Evolutionary conservation across 2,797 vertebrate species (phyloP).

Genomic region (Amphiprion clarkii): DNA sequence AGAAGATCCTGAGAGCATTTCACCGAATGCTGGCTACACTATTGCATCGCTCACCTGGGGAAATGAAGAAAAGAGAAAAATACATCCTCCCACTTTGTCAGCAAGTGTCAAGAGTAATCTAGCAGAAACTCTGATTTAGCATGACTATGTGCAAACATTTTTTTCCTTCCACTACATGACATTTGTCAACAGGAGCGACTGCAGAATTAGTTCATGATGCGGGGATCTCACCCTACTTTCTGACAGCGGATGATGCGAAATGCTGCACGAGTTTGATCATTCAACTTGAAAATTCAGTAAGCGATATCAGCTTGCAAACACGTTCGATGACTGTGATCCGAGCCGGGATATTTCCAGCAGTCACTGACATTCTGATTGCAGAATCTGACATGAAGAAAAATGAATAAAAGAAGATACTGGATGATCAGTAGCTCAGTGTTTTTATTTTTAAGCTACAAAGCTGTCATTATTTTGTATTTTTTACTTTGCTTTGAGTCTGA

Average conservation of each 20-base stretch:
- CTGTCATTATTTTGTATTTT: neutral
- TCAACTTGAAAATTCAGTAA: slow-evolving; percentile 6
- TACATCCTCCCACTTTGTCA: neutral
- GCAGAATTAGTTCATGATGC: neutral
- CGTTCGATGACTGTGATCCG: slow-evolving; percentile 14
- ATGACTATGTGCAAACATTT: neutral
- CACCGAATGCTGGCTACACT: neutral
- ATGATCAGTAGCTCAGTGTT: neutral
- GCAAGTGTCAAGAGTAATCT: neutral
- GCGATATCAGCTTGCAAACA: neutral
- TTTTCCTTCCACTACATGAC: neutral
- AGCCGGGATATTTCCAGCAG: slow-evolving; percentile 1
- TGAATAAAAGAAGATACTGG: neutral
- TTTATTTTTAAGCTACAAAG: neutral
- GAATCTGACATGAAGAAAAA: neutral
- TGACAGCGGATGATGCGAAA: slow-evolving; percentile 12
- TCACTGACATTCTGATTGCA: slow-evolving; percentile 14
- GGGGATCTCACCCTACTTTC: neutral
- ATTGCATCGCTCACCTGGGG: neutral
- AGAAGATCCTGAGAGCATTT: neutral
- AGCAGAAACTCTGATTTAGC: neutral
- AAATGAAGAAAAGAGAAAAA: neutral
- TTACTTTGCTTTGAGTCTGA: slow-evolving; percentile 1
- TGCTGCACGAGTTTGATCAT: slow-evolving; percentile 22
- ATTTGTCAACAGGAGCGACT: neutral